phyloP scores from a whole-genome alignment of 2,797 vertebrate species.

The Gallinago solitaria region DNA sequence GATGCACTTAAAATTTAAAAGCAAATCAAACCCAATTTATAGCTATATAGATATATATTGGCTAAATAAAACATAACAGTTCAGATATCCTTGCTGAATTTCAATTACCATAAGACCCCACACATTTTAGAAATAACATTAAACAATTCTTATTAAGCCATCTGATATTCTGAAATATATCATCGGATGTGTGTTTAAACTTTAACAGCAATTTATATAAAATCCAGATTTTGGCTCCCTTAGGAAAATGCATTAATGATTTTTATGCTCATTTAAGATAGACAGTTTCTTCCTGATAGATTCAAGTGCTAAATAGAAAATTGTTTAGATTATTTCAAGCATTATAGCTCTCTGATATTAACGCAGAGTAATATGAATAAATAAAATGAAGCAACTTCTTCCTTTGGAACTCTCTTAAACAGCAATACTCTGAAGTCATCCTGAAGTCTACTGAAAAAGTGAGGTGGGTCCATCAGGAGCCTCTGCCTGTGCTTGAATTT shows the following conservation, averaged over 20 bases:
- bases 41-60: background rate
- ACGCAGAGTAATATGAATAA: conserved; percentile 17
- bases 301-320: conserved; percentile 41
- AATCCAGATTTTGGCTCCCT: background rate
- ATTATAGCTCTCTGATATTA: conserved; percentile 20
- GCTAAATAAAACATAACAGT: background rate
- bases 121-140: background rate
- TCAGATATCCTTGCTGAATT: background rate
- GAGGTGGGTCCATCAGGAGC: background rate
- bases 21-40: background rate
- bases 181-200: background rate
- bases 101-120: background rate
- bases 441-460: conserved; percentile 9
- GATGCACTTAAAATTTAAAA: conserved; percentile 21
- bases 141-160: background rate
- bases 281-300: conserved; percentile 16
- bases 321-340: background rate
- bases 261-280: conserved; percentile 34
- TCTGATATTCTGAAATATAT: background rate
- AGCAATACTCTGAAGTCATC: background rate
- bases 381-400: conserved; percentile 29
- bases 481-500: background rate
- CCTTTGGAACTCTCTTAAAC: background rate
- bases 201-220: background rate
- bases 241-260: background rate